phyloP scores from a whole-genome alignment of 2,113 vertebrate species.

The Symphodus melops region DNA sequence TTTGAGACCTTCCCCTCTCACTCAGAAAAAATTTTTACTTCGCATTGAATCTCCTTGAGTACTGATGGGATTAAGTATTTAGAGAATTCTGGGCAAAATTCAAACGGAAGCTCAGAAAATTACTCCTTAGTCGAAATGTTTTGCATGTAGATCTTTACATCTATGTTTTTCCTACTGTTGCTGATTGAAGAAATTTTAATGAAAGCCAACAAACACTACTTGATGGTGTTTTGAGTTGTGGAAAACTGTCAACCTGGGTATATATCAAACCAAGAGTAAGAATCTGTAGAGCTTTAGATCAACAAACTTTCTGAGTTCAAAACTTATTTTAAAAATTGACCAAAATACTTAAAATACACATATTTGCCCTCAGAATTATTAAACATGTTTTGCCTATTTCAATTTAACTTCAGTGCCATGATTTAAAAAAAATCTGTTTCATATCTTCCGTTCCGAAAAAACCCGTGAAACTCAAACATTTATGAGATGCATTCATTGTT shows the following conservation, averaged over 20 bases:
- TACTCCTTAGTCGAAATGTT: constrained; percentile 12
- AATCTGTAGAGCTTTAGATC: too few species aligned
- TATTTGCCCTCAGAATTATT: too few species aligned
- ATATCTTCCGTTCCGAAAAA: too few species aligned
- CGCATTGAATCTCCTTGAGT: constrained; percentile 29
- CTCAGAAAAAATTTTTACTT: background rate
- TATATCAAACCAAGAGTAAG: too few species aligned
- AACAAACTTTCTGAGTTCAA: too few species aligned
- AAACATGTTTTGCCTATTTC: background rate
- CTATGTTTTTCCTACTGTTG: constrained; percentile 4
- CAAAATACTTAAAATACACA: too few species aligned
- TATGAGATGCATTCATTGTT: background rate
- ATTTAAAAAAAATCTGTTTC: background rate
- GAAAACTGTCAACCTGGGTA: too few species aligned
- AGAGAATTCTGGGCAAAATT: constrained; percentile 38
- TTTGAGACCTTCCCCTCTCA: constrained; percentile 30
- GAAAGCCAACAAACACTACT: too few species aligned
- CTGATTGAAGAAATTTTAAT: background rate
- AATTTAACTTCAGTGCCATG: background rate
- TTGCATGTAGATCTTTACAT: constrained; percentile 7
- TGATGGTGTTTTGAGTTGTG: too few species aligned
- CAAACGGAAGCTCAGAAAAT: constrained; percentile 39
- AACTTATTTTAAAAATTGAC: too few species aligned
- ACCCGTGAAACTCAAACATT: background rate
- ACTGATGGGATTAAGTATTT: constrained; percentile 10